phyloP scores from a whole-genome alignment of 2,113 vertebrate genomes.

The Bostrychus sinensis region DNA sequence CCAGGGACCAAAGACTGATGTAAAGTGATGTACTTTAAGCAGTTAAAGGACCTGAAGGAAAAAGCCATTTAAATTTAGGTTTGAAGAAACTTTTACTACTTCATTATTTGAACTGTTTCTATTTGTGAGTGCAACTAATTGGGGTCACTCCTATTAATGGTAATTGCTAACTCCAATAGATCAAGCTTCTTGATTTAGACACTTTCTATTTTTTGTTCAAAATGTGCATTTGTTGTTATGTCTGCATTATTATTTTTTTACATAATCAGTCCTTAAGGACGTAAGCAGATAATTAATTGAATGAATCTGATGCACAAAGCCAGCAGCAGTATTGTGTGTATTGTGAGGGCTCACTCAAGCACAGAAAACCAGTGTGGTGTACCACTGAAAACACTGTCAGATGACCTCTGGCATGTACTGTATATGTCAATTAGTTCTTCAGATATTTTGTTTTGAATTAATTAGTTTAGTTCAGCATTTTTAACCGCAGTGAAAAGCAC shows the following conservation, averaged over 20 bases:
- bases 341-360: conserved; percentile 29
- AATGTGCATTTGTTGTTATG: background rate
- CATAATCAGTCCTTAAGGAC: background rate
- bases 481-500: background rate
- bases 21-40: background rate
- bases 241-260: background rate
- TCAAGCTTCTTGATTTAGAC: background rate
- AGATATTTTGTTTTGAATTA: background rate
- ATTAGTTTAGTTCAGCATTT: background rate
- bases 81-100: background rate
- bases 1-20: background rate
- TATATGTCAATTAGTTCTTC: background rate
- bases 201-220: background rate
- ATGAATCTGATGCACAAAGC: conserved; percentile 41
- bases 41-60: background rate
- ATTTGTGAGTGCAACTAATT: background rate
- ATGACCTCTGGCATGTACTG: conserved; percentile 14
- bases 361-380: conserved; percentile 29
- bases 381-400: conserved; percentile 21
- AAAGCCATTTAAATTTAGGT: background rate
- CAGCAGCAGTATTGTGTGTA: conserved; percentile 28
- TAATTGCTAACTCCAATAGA: background rate
- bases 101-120: background rate
- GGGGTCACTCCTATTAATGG: background rate
- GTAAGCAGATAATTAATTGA: conserved; percentile 17